Conservation (phyloP, 2,113 vertebrate genomes). For the Brachionichthys hirsutus region DNA sequence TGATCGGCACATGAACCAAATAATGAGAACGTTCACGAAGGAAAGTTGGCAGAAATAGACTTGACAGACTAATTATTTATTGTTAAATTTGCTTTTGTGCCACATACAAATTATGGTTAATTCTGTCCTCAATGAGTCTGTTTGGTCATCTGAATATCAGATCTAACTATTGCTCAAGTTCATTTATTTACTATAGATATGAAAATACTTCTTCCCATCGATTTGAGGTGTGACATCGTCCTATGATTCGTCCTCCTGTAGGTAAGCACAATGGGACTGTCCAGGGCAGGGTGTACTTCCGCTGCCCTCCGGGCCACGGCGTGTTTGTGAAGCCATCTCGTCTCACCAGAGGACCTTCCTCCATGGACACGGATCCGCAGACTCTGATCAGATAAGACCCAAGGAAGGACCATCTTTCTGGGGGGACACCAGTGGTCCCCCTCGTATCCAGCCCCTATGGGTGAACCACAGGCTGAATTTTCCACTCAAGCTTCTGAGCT, state of each 20-base stretch:
- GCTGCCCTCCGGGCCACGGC: conserved; percentile 80
- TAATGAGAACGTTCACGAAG: too few species aligned
- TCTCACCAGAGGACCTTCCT: conserved; percentile 78
- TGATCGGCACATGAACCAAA: too few species aligned
- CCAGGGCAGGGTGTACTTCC: conserved; percentile 84
- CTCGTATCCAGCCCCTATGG: conserved; percentile 12
- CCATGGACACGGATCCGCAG: conserved; percentile 59
- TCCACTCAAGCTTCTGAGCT: conserved; percentile 27
- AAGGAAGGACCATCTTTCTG: conserved; percentile 63
- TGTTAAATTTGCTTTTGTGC: too few species aligned
- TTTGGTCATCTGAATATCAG: too few species aligned
- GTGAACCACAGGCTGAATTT: conserved; percentile 1
- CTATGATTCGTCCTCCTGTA: conserved; percentile 54
- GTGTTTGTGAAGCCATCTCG: conserved; percentile 82
- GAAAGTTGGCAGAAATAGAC: too few species aligned
- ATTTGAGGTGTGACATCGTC: neutral
- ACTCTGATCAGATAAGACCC: conserved; percentile 69
- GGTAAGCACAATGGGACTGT: conserved; percentile 86
- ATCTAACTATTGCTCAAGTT: too few species aligned
- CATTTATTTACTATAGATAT: neutral
- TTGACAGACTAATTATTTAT: too few species aligned
- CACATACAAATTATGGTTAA: too few species aligned
- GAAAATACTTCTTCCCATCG: neutral
- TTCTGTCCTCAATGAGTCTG: too few species aligned
- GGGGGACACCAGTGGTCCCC: conserved; percentile 3